These are phyloP conservation scores for Anagrus nilaparvatae DNA, from an alignment of 1,140 invertebrate species.

Conservation along the genomic window DNA sequence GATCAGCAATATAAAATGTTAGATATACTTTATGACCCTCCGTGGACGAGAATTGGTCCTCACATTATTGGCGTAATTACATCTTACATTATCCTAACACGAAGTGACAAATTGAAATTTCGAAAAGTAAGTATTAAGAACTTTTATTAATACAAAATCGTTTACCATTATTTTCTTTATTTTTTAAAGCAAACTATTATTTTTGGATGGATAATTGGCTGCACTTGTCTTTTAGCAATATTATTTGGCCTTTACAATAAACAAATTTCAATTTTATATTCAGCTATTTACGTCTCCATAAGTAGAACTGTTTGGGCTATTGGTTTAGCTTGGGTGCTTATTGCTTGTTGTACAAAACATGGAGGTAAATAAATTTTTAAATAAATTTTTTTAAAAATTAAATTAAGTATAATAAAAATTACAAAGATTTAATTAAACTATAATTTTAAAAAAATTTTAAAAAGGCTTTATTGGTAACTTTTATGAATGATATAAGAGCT, in stretches of 20 bases:
- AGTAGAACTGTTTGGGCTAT: slow-evolving; percentile 41
- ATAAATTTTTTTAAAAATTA: not conserved
- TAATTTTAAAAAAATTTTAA: too few relatives aligned
- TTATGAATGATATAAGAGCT: too few relatives aligned
- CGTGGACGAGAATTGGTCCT: slow-evolving; percentile 43
- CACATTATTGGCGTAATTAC: slow-evolving; percentile 42
- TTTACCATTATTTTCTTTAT: not conserved
- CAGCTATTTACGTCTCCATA: slow-evolving; percentile 36
- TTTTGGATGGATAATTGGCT: slow-evolving; percentile 32
- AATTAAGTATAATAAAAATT: slow-evolving; percentile 3
- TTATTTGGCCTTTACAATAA: slow-evolving; percentile 36
- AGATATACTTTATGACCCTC: slow-evolving; percentile 39
- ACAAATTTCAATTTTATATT: slow-evolving; percentile 28
- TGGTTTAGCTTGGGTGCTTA: slow-evolving; percentile 41
- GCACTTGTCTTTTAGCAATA: slow-evolving; percentile 33
- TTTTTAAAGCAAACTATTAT: slow-evolving; percentile 28
- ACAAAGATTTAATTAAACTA: not conserved
- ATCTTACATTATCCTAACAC: slow-evolving; percentile 32
- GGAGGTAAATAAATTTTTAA: slow-evolving; percentile 24
- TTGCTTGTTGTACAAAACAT: slow-evolving; percentile 41
- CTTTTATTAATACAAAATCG: not conserved
- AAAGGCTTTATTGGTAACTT: not conserved
- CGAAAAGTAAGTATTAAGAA: slow-evolving; percentile 26
- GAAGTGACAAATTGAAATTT: slow-evolving; percentile 32
- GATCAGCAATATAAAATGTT: slow-evolving; percentile 35